A percentile compares a stretch with the other conserved stretches of the same genome.
phyloP scores from a whole-genome alignment of 2,888 invertebrate genomes.

The Ferdinandea cuprea region DNA sequence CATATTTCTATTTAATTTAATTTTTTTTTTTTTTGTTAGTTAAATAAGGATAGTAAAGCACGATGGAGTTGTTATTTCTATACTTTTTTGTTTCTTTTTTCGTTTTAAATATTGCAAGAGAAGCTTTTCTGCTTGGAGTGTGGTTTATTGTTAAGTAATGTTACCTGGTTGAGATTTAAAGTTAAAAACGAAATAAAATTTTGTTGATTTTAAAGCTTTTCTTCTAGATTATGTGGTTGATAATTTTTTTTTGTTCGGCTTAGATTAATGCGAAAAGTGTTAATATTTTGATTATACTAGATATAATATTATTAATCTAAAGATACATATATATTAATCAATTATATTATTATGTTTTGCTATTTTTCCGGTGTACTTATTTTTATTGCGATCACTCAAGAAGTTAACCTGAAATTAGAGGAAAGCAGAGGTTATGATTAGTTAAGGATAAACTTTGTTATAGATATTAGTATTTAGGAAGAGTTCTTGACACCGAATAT shows the following conservation, averaged over 20 bases:
- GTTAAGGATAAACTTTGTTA: neutral
- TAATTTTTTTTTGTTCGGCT: neutral
- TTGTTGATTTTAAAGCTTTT: conserved; percentile 12
- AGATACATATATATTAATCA: neutral
- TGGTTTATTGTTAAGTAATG: conserved; percentile 12
- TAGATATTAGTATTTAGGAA: neutral
- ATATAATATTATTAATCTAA: no score
- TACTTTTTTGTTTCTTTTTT: neutral
- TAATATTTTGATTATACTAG: conserved; percentile 40
- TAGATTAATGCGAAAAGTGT: conserved; percentile 19
- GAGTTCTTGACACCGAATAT: no score
- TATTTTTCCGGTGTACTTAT: conserved; percentile 35
- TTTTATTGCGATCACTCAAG: conserved; percentile 28
- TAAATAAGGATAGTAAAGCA: conserved; percentile 43
- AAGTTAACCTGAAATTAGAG: conserved; percentile 42
- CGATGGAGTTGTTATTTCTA: conserved; percentile 28
- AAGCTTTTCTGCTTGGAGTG: conserved; percentile 8
- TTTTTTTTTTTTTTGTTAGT: conserved; percentile 6
- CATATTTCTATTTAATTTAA: no score
- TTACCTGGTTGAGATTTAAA: conserved; percentile 15
- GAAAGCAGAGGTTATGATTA: neutral
- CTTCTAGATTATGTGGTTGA: neutral
- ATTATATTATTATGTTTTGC: conserved; percentile 8
- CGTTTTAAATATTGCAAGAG: conserved; percentile 7
- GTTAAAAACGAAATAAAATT: conserved; percentile 7